Conservation (phyloP, 2,888 invertebrate genomes). For the Dicyrtoma fusca region DNA sequence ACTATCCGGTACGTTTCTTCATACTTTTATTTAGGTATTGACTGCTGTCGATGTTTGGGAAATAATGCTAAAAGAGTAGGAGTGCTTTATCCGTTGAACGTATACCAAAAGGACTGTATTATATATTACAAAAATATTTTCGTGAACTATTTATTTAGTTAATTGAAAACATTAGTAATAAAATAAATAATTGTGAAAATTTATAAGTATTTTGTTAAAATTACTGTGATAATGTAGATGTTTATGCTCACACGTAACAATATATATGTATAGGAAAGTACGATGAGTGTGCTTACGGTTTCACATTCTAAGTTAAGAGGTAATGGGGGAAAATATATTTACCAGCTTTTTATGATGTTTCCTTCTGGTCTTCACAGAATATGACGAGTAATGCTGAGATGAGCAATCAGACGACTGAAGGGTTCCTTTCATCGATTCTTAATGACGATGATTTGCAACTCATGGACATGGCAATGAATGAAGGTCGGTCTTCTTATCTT, state of each 20-base stretch:
- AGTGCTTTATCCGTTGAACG: no score
- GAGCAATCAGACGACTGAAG: constrained; percentile 74
- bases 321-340: constrained; percentile 10
- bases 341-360: constrained; percentile 5
- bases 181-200: no score
- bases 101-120: no score
- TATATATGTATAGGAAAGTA: neutral
- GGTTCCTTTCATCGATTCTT: constrained; percentile 82
- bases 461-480: constrained; percentile 90
- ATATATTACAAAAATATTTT: no score
- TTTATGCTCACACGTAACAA: neutral
- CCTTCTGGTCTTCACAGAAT: constrained; percentile 27
- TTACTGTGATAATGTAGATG: no score
- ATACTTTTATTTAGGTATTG: no score
- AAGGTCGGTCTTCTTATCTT: constrained; percentile 67
- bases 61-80: no score
- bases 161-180: no score
- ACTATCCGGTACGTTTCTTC: constrained; percentile 71
- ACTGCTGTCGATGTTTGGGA: no score
- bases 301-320: constrained; percentile 6
- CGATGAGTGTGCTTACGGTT: neutral
- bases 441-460: constrained; percentile 87
- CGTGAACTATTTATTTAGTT: no score
- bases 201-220: no score
- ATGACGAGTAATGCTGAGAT: constrained; percentile 65